These are phyloP conservation scores for Drosophila paulistorum DNA, from an alignment of 1,140 invertebrate species.

Conservation along the genomic window DNA sequence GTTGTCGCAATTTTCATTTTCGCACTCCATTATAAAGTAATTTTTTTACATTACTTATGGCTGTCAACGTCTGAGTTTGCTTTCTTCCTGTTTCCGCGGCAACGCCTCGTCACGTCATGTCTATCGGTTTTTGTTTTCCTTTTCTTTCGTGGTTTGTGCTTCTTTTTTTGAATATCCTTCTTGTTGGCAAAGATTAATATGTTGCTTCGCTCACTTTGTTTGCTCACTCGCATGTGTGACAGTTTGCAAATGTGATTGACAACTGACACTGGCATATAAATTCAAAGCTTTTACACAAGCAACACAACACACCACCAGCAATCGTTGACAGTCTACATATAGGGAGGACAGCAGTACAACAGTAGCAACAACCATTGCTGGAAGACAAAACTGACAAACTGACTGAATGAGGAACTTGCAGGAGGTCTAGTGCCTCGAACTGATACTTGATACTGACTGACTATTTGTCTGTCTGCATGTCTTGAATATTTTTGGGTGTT, in stretches of 20 bases:
- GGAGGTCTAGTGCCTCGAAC: constrained; percentile 23
- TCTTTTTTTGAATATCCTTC: constrained; percentile 47
- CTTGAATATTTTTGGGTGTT: constrained; percentile 54
- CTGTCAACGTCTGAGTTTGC: constrained; percentile 66
- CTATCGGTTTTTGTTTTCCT: not conserved
- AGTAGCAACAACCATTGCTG: constrained; percentile 27
- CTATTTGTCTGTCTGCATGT: constrained; percentile 53
- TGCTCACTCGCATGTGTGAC: constrained; percentile 67
- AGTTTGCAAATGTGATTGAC: constrained; percentile 82
- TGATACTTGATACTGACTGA: constrained; percentile 47
- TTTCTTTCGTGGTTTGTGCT: not conserved
- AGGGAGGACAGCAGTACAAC: constrained; percentile 29
- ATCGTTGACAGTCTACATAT: constrained; percentile 51
- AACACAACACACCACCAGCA: constrained; percentile 22
- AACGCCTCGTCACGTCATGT: constrained; percentile 34
- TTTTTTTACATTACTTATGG: constrained; percentile 81
- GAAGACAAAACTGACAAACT: constrained; percentile 56
- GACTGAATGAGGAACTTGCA: constrained; percentile 40
- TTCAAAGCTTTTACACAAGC: constrained; percentile 69
- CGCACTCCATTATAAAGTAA: constrained; percentile 81
- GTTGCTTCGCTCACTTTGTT: constrained; percentile 65
- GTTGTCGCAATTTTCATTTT: constrained; percentile 76
- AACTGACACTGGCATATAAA: constrained; percentile 80
- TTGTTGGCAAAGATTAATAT: constrained; percentile 80
- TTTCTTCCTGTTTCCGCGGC: constrained; percentile 75